phyloP scores from a whole-genome alignment of 2,888 invertebrate genomes.

The Meiosimyza platycephala region DNA sequence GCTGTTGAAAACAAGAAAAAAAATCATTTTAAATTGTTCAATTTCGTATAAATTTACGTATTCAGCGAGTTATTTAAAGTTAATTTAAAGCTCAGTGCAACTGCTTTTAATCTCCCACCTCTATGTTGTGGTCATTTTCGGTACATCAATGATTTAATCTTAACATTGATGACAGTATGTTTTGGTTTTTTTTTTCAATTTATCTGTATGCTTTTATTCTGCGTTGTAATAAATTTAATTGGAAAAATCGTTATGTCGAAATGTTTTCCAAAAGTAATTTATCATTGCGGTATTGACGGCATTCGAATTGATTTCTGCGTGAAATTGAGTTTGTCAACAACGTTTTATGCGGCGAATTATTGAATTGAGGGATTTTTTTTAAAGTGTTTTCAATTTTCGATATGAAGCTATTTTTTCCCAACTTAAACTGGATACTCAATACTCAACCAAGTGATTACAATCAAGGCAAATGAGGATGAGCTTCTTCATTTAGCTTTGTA shows the following conservation, averaged over 20 bases:
- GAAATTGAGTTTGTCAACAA: constrained; percentile 35
- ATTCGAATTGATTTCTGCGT: constrained; percentile 45
- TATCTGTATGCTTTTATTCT: constrained; percentile 14
- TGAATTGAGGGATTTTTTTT: constrained; percentile 5
- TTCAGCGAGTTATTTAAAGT: background rate
- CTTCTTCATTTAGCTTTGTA: no score
- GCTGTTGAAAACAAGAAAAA: no score
- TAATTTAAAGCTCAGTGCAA: background rate
- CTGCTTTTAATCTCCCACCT: background rate
- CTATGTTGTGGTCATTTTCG: constrained; percentile 34
- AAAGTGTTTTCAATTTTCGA: no score
- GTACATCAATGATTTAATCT: constrained; percentile 34
- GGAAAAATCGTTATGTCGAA: constrained; percentile 12
- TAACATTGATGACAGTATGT: constrained; percentile 33
- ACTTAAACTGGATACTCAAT: no score
- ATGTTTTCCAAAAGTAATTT: constrained; percentile 48
- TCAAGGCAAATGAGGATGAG: no score
- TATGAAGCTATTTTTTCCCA: no score
- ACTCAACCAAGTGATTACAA: no score
- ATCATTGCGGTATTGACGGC: constrained; percentile 50
- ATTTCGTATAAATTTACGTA: background rate
- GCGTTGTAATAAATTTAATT: constrained; percentile 4
- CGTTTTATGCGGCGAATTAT: constrained; percentile 11
- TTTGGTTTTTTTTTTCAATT: constrained; percentile 15
- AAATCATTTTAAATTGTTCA: no score